Evolutionary conservation across 2,888 invertebrate species (phyloP).

Genomic region (Abscondita cerata): DNA sequence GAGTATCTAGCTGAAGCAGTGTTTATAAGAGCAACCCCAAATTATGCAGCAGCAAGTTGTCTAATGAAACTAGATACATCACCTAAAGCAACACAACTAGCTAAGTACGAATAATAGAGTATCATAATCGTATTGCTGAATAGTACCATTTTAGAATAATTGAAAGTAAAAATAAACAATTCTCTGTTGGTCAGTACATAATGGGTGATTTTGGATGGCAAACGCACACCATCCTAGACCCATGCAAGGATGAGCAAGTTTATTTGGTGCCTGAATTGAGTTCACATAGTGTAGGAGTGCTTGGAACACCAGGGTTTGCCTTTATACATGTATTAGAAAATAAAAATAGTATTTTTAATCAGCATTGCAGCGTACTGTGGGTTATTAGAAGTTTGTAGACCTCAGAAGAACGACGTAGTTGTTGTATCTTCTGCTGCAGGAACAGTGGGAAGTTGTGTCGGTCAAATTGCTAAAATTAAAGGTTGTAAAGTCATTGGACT

Average conservation of each 20-base stretch:
- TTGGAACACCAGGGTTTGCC: conserved; percentile 74
- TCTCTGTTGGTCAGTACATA: conserved; percentile 70
- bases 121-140: background rate
- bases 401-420: conserved; percentile 76
- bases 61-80: conserved; percentile 64
- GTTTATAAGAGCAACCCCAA: conserved; percentile 49
- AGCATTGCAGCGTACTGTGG: conserved; percentile 81
- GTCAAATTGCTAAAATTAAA: conserved; percentile 79
- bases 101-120: conserved; percentile 62
- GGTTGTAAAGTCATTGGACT: conserved; percentile 75
- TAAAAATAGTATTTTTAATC: background rate
- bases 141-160: conserved; percentile 64
- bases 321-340: background rate
- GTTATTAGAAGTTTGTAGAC: conserved; percentile 72
- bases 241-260: conserved; percentile 52
- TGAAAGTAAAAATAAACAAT: conserved; percentile 69
- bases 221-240: conserved; percentile 69
- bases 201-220: conserved; percentile 74
- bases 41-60: conserved; percentile 58
- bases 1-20: conserved; percentile 73
- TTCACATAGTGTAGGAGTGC: conserved; percentile 68
- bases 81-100: conserved; percentile 76
- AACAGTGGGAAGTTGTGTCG: conserved; percentile 78
- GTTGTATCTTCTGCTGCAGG: conserved; percentile 79
- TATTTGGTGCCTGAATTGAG: conserved; percentile 64